A percentile compares a stretch with the other conserved stretches of the same genome.
phyloP scores from a whole-genome alignment of 2,797 vertebrate species.

The Pagetopsis macropterus region DNA sequence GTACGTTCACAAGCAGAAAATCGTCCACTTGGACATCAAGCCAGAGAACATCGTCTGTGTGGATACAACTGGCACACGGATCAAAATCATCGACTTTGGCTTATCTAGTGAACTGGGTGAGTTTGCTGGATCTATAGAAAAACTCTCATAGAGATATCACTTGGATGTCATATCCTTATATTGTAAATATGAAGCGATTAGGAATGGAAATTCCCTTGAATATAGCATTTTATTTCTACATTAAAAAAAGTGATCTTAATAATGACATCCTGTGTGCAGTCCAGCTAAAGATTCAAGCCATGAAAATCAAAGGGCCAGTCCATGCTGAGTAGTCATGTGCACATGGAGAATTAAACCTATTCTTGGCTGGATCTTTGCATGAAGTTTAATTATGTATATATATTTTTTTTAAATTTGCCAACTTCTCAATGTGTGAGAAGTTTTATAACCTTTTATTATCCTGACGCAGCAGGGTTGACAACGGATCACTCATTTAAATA shows the following conservation, averaged over 20 bases:
- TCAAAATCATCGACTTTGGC: conserved; percentile 92
- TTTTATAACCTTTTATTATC: background rate
- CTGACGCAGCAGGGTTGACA: background rate
- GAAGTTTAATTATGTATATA: background rate
- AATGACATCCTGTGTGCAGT: conserved; percentile 2
- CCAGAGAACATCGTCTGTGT: conserved; percentile 91
- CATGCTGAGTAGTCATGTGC: background rate
- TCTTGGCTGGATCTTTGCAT: background rate
- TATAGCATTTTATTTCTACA: background rate
- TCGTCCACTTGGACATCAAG: conserved; percentile 90
- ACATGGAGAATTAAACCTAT: background rate
- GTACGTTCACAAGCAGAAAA: conserved; percentile 86
- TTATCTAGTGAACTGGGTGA: conserved; percentile 87
- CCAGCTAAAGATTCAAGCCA: background rate
- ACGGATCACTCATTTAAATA: background rate
- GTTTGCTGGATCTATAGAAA: conserved; percentile 23
- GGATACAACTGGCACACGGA: conserved; percentile 75
- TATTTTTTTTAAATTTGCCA: background rate
- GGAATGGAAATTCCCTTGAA: background rate
- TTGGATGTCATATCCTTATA: background rate
- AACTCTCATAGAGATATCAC: background rate
- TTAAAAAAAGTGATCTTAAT: background rate
- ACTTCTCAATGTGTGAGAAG: background rate
- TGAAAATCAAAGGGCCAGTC: conserved; percentile 6
- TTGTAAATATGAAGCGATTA: background rate